Evolutionary conservation across 2,113 vertebrate species (phyloP).

Genomic region (Onychorhynchus coronatus): DNA sequence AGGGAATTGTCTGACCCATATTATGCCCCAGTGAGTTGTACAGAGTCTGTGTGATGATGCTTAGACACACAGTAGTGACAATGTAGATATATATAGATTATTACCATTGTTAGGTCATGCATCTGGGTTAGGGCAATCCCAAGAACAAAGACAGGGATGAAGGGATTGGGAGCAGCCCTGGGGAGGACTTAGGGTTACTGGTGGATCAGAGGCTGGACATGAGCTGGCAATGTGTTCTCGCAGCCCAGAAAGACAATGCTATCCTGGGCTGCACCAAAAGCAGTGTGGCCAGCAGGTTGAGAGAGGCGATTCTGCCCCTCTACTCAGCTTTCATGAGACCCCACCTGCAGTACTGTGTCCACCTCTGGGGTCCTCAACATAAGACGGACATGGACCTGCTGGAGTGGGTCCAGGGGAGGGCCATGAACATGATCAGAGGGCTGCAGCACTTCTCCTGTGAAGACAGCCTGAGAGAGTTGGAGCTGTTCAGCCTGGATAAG

Average conservation of each 20-base stretch:
- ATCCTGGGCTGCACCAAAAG: no score
- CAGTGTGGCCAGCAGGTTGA: no score
- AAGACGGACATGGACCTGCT: no score
- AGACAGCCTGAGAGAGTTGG: not conserved
- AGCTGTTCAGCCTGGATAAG: not conserved
- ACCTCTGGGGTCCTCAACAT: no score
- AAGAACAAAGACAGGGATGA: not conserved
- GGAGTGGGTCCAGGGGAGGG: no score
- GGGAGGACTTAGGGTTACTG: not conserved
- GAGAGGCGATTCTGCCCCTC: no score
- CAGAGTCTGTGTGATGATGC: no score
- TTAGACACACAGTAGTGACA: not conserved
- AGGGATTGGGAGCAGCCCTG: not conserved
- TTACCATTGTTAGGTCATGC: not conserved
- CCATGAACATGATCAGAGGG: not conserved
- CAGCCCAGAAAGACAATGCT: no score
- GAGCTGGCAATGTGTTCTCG: no score
- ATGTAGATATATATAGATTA: no score
- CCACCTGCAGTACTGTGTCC: no score
- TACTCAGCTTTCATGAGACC: no score
- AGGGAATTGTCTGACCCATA: not conserved
- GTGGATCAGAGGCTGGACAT: not conserved
- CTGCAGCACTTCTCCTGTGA: not conserved
- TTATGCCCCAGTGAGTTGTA: not conserved
- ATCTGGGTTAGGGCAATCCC: fast-evolving